These are phyloP conservation scores for Philypnodon macrostomus DNA, from an alignment of 2,797 vertebrate species.

Conservation along the genomic window DNA sequence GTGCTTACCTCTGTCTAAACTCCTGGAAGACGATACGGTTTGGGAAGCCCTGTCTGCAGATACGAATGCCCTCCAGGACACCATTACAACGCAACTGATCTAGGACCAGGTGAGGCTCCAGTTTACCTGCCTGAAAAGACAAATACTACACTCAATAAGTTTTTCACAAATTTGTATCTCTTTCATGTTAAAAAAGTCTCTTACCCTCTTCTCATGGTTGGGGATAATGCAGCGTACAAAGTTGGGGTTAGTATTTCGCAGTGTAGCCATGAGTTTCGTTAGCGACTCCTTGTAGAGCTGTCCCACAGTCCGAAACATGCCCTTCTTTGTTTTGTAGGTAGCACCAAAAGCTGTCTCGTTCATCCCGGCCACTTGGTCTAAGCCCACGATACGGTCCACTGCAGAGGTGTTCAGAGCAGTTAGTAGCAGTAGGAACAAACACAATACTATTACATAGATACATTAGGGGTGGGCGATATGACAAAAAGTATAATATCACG, in stretches of 20 bases:
- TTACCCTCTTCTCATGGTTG: slow-evolving; percentile 94
- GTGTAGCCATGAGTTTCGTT: slow-evolving; percentile 95
- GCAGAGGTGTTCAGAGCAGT: slow-evolving; percentile 15
- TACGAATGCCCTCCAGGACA: slow-evolving; percentile 93
- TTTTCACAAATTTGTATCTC: too few species aligned
- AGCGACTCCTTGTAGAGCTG: slow-evolving; percentile 98
- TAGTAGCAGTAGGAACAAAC: slow-evolving; percentile 7
- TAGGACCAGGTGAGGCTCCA: slow-evolving; percentile 93
- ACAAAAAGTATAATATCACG: too few species aligned
- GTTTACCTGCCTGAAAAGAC: slow-evolving; percentile 84
- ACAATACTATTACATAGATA: slow-evolving; percentile 27
- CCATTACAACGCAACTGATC: slow-evolving; percentile 96
- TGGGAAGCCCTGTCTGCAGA: slow-evolving; percentile 96
- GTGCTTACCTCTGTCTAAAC: slow-evolving; percentile 94
- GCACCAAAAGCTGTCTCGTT: slow-evolving; percentile 95
- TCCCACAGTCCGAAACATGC: slow-evolving; percentile 96
- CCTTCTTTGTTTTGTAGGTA: slow-evolving; percentile 97
- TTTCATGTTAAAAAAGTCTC: not conserved
- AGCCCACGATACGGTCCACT: slow-evolving; percentile 97
- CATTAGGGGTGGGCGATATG: too few species aligned
- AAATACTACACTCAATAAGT: too few species aligned
- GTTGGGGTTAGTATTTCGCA: slow-evolving; percentile 97
- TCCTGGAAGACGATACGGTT: slow-evolving; percentile 98
- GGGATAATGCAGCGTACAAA: slow-evolving; percentile 99
- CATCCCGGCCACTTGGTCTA: slow-evolving; percentile 97